A percentile compares a stretch with the other conserved stretches of the same genome.
Conservation (phyloP, 2,113 vertebrate species). For the Rhadina sibilatrix region DNA sequence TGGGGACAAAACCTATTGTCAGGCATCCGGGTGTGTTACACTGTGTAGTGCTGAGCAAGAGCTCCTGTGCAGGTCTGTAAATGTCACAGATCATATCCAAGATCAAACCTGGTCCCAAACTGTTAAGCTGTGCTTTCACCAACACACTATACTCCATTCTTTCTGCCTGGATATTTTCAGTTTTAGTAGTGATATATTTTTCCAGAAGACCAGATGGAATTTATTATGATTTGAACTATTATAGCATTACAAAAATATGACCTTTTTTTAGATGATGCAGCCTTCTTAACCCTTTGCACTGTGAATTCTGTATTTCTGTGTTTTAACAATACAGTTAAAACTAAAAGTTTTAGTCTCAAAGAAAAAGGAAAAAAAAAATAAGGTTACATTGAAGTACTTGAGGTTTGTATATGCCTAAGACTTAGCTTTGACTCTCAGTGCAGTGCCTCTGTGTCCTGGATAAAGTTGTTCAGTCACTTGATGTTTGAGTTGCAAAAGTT, state of each 20-base stretch:
- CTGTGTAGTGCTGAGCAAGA: neutral
- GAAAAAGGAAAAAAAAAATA: neutral
- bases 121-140: slow-evolving; percentile 19
- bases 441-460: neutral
- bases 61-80: neutral
- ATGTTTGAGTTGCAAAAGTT: neutral
- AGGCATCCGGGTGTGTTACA: neutral
- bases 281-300: slow-evolving; percentile 8
- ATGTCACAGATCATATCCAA: neutral
- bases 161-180: slow-evolving; percentile 15
- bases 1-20: neutral
- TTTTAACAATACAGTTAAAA: neutral
- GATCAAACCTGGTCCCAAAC: neutral
- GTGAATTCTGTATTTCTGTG: neutral
- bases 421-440: neutral
- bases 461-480: neutral
- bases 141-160: neutral
- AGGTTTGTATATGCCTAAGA: neutral
- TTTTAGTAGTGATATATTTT: slow-evolving; percentile 14
- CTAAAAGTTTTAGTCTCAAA: neutral
- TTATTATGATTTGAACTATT: slow-evolving; percentile 49
- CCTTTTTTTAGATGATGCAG: neutral
- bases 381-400: neutral
- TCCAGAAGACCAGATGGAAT: slow-evolving; percentile 63
- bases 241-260: slow-evolving; percentile 41